Evolutionary conservation across 2,113 vertebrate species (phyloP).

Genomic region (Sitta europaea): DNA sequence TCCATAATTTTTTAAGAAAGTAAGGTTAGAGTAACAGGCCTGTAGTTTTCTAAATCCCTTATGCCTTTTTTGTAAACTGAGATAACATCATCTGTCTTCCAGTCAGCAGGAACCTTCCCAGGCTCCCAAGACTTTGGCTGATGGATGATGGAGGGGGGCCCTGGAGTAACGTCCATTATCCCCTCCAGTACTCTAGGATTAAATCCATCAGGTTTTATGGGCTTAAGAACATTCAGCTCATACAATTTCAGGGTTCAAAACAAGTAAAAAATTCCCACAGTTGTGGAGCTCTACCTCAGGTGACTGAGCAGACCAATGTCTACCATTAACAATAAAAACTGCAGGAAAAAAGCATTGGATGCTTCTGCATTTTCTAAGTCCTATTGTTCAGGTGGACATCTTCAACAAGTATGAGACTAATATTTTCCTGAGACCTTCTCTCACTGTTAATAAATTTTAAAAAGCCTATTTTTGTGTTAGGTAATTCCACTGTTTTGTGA

Average conservation of each 20-base stretch:
- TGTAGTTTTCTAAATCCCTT: not conserved
- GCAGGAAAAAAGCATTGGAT: not conserved
- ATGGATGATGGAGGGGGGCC: not conserved
- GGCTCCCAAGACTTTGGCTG: not conserved
- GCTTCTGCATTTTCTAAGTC: not conserved
- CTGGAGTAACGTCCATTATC: accelerated
- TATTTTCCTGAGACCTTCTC: not conserved
- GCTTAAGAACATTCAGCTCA: not conserved
- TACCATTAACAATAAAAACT: not conserved
- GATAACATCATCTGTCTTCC: not conserved
- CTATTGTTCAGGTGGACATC: not conserved
- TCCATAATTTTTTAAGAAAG: not conserved
- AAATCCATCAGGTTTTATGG: not conserved
- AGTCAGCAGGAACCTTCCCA: not conserved
- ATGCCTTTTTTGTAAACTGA: not conserved
- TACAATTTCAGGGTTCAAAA: not conserved
- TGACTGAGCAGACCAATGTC: not conserved
- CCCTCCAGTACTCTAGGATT: not conserved
- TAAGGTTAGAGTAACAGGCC: not conserved
- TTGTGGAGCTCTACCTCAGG: not conserved
- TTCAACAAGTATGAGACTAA: not conserved
- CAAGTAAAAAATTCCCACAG: not conserved
- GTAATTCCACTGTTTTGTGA: not conserved
- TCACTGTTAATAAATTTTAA: not conserved
- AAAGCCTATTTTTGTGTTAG: not conserved